Percentiles rank a stretch among this genome's conserved stretches.
Evolutionary conservation across 64 coral and sea anemone species (phyloP).

Genomic region (Porites lutea): DNA sequence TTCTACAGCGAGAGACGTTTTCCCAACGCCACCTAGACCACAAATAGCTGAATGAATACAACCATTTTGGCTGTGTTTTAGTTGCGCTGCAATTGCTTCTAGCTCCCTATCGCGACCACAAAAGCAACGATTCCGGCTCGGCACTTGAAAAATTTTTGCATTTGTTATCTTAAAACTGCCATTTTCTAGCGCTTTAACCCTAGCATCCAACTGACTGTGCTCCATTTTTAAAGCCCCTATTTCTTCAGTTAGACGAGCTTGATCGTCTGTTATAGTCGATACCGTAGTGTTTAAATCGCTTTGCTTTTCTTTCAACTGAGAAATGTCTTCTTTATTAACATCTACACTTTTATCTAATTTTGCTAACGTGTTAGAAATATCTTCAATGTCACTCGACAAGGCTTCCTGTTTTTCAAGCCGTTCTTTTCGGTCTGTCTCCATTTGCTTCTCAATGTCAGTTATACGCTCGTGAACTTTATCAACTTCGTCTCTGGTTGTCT

Average conservation of each 20-base stretch:
- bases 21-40: constrained; percentile 1
- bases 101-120: too few relatives aligned
- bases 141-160: too few relatives aligned
- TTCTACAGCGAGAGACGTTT: constrained; percentile 78
- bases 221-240: constrained; percentile 32
- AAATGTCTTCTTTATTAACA: background rate
- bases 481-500: background rate
- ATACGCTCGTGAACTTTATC: background rate
- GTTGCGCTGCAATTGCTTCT: too few relatives aligned
- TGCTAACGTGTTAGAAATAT: constrained; percentile 6
- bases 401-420: constrained; percentile 19
- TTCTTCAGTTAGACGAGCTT: background rate
- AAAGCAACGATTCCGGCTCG: too few relatives aligned
- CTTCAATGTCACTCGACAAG: constrained; percentile 2
- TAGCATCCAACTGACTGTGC: constrained; percentile 29
- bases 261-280: background rate
- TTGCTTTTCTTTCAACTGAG: background rate
- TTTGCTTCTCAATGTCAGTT: background rate
- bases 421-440: background rate
- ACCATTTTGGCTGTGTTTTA: too few relatives aligned
- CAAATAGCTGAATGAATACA: too few relatives aligned
- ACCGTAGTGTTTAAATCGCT: background rate
- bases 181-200: constrained; percentile 14
- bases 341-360: background rate
- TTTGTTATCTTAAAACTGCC: too few relatives aligned